Evolutionary conservation across 2,797 vertebrate species (phyloP).

Genomic region (Ctenopoma multispine): DNA sequence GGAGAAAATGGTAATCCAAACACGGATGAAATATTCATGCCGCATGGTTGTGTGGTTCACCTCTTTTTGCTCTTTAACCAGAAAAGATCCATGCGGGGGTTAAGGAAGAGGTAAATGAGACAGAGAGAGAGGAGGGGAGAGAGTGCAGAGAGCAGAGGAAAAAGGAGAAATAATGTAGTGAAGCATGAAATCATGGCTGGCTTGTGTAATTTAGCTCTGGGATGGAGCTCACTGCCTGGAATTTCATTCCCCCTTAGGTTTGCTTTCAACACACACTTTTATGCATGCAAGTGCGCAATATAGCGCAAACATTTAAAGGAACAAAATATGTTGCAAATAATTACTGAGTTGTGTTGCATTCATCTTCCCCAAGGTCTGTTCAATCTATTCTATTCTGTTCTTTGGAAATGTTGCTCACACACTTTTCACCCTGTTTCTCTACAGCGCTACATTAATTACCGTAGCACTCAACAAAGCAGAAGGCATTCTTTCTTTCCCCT

Average conservation of each 20-base stretch:
- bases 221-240: conserved; percentile 80
- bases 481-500: conserved; percentile 1
- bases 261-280: conserved; percentile 72
- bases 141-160: conserved; percentile 56
- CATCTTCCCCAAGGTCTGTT: conserved; percentile 33
- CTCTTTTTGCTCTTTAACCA: conserved; percentile 79
- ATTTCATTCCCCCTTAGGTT: conserved; percentile 79
- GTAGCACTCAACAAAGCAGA: conserved; percentile 27
- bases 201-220: conserved; percentile 86
- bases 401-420: conserved; percentile 34
- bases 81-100: conserved; percentile 77
- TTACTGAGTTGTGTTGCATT: conserved; percentile 39
- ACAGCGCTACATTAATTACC: conserved; percentile 7
- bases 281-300: conserved; percentile 7
- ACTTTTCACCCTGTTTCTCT: conserved; percentile 17
- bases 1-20: conserved; percentile 79
- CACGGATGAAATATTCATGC: conserved; percentile 82
- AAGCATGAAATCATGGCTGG: conserved; percentile 87
- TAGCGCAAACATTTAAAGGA: conserved; percentile 17
- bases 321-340: conserved; percentile 52
- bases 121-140: conserved; percentile 60
- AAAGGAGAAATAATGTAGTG: conserved; percentile 79
- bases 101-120: conserved; percentile 80
- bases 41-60: conserved; percentile 63
- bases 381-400: conserved; percentile 31